Evolutionary conservation across 2,113 vertebrate species (phyloP).

Genomic region (Chionomys nivalis): DNA sequence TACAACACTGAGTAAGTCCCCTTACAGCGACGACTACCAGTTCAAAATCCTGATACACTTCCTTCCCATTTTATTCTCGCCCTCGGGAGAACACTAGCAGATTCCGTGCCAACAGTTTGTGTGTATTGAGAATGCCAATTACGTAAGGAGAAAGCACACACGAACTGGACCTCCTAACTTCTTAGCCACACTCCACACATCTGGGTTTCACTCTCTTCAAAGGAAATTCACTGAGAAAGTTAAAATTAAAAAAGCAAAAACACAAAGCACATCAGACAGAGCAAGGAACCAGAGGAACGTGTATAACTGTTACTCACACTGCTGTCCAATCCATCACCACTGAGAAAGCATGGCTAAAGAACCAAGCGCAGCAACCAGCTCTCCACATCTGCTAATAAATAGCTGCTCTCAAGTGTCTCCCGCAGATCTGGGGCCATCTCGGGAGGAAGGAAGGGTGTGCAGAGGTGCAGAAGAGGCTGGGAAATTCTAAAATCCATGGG

Average conservation of each 20-base stretch:
- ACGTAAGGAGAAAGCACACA: constrained; percentile 28
- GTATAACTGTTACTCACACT: constrained; percentile 79
- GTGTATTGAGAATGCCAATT: neutral
- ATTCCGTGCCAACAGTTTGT: constrained; percentile 46
- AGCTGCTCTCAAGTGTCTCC: constrained; percentile 70
- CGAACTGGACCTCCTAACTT: constrained; percentile 63
- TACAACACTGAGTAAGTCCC: constrained; percentile 33
- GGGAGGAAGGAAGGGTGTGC: constrained; percentile 52
- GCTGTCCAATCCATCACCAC: constrained; percentile 79
- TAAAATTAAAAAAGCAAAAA: constrained; percentile 53
- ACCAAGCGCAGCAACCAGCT: constrained; percentile 77
- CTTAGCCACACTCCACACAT: constrained; percentile 60
- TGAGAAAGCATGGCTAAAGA: constrained; percentile 72
- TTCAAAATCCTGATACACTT: constrained; percentile 8
- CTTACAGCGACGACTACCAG: constrained; percentile 13
- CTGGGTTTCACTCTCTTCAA: constrained; percentile 43
- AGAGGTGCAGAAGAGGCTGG: constrained; percentile 65
- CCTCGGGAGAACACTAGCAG: neutral
- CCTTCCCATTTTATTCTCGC: neutral
- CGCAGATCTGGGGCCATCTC: constrained; percentile 72
- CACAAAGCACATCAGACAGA: constrained; percentile 70
- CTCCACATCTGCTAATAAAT: constrained; percentile 74
- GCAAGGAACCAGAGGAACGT: constrained; percentile 53
- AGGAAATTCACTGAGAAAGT: constrained; percentile 72
- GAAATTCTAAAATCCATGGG: constrained; percentile 72